Percentiles rank a stretch among this genome's conserved stretches.
These are phyloP conservation scores for Poeciliopsis turneri DNA, from an alignment of 2,797 vertebrate species.

Conservation along the genomic window DNA sequence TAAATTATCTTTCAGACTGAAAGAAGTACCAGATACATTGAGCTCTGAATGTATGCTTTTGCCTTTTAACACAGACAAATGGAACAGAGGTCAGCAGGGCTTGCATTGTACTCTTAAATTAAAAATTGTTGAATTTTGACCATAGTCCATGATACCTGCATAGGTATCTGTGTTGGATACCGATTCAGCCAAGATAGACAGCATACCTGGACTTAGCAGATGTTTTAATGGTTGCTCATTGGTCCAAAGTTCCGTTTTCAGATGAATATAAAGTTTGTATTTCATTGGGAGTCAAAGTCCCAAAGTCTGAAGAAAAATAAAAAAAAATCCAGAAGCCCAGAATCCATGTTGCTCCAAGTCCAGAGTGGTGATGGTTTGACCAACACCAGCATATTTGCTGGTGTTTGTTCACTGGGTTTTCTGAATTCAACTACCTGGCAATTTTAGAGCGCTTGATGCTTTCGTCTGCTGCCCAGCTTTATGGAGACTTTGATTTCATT, in stretches of 20 bases:
- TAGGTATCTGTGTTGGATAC: not conserved
- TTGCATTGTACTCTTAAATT: not conserved
- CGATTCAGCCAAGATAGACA: not conserved
- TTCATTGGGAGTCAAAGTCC: no score
- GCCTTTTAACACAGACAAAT: not conserved
- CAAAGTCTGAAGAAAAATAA: no score
- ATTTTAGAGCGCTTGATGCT: not conserved
- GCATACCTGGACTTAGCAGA: not conserved
- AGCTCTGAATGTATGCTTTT: not conserved
- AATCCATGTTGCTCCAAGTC: no score
- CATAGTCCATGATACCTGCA: not conserved
- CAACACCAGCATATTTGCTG: no score
- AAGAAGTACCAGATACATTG: not conserved
- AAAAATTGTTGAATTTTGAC: not conserved
- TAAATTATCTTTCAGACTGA: not conserved
- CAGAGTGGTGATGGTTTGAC: no score
- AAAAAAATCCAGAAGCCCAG: no score
- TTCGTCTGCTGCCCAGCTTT: not conserved
- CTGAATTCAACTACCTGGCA: no score
- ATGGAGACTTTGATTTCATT: not conserved
- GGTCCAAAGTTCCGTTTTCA: no score
- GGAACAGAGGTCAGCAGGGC: not conserved
- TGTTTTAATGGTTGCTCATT: no score
- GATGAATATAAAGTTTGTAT: no score
- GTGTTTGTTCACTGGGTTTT: no score